These are phyloP conservation scores for Botrylloides violaceus DNA, from an alignment of 23 tunicate genomes.

Conservation along the genomic window DNA sequence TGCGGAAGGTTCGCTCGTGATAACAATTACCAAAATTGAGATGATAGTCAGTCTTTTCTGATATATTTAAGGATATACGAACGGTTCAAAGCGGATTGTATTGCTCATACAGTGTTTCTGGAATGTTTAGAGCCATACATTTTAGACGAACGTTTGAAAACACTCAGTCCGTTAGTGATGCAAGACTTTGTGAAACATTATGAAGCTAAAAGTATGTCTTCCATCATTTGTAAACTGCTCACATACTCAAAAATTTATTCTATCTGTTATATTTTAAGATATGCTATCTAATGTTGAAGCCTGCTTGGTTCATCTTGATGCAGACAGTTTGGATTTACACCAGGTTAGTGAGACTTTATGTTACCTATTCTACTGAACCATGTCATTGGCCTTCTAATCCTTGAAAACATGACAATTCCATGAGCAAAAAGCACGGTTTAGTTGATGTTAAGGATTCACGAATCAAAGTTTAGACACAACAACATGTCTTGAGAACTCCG, in stretches of 20 bases:
- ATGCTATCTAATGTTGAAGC: constrained; percentile 76
- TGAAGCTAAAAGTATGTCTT: constrained; percentile 68
- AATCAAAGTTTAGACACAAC: too few species aligned
- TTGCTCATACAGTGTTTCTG: constrained; percentile 85
- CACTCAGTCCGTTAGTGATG: constrained; percentile 79
- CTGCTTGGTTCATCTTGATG: constrained; percentile 72
- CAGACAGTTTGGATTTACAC: constrained; percentile 57
- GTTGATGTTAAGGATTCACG: too few species aligned
- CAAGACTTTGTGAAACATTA: constrained; percentile 81
- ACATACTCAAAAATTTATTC: not conserved
- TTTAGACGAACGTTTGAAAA: constrained; percentile 49
- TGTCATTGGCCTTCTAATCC: too few species aligned
- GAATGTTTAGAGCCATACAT: constrained; percentile 94
- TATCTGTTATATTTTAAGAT: constrained; percentile 28
- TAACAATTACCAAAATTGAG: not conserved
- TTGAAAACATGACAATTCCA: too few species aligned
- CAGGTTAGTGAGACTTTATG: too few species aligned
- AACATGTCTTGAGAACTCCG: too few species aligned
- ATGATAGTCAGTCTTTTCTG: not conserved
- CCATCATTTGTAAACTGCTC: not conserved
- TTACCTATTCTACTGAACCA: too few species aligned
- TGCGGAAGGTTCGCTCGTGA: constrained; percentile 61
- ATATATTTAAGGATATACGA: constrained; percentile 61
- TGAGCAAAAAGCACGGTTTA: too few species aligned
- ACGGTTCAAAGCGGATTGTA: constrained; percentile 64